These are phyloP conservation scores for Tethya wilhelma DNA, from an alignment of 37 sponge, comb jelly and placozoan genomes.

Conservation along the genomic window DNA sequence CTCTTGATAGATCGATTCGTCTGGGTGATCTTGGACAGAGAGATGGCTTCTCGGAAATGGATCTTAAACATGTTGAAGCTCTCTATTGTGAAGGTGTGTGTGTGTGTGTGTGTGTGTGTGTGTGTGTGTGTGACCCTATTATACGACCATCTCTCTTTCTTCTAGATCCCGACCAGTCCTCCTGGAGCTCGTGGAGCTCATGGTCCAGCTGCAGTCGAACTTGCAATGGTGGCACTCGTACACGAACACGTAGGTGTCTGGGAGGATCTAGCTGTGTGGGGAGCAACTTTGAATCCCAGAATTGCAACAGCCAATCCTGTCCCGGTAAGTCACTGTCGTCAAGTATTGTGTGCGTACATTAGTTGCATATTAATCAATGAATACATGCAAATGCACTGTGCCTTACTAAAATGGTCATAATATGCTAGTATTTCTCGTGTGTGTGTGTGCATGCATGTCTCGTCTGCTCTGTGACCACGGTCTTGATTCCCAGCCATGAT, in stretches of 20 bases:
- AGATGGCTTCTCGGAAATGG: constrained; percentile 45
- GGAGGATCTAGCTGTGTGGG: constrained; percentile 36
- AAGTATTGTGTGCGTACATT: no score
- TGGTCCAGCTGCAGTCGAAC: constrained; percentile 69
- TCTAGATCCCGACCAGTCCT: background rate
- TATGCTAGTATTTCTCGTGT: no score
- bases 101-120: no score
- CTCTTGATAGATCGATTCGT: constrained; percentile 6
- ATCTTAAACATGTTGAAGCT: constrained; percentile 60
- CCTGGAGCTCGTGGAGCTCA: constrained; percentile 24
- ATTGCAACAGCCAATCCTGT: constrained; percentile 64
- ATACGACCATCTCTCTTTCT: no score
- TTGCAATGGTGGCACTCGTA: constrained; percentile 48
- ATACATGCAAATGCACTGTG: no score
- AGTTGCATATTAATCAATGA: no score
- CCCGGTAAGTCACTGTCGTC: constrained; percentile 57
- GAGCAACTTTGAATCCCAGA: constrained; percentile 26
- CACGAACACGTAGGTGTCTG: constrained; percentile 22
- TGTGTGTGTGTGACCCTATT: no score
- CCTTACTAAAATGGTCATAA: no score
- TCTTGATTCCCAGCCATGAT: no score
- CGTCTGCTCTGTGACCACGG: no score
- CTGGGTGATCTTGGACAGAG: constrained; percentile 64
- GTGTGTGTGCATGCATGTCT: no score
- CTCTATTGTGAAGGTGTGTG: constrained; percentile 56